These are phyloP conservation scores for Helarctos malayanus DNA, from an alignment of 2,797 vertebrate genomes.

Conservation along the genomic window DNA sequence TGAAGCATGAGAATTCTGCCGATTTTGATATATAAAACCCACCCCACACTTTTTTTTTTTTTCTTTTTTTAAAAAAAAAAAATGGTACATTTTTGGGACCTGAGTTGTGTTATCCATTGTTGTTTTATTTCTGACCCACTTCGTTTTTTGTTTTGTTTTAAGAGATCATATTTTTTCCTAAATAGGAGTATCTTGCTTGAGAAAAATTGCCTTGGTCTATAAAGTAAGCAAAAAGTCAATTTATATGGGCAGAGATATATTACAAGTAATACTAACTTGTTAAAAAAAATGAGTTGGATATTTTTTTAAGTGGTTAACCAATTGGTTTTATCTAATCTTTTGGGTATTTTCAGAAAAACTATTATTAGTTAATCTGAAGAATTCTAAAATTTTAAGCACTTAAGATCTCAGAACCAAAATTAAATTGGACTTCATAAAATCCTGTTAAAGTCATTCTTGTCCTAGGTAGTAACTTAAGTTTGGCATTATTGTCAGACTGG, in stretches of 20 bases:
- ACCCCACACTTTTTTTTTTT: neutral
- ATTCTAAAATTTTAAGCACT: conserved; percentile 21
- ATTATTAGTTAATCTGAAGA: conserved; percentile 51
- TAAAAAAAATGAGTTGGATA: neutral
- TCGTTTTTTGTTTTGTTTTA: conserved; percentile 30
- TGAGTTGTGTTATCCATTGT: conserved; percentile 78
- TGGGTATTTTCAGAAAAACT: neutral
- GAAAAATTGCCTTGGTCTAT: conserved; percentile 38
- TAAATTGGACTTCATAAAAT: conserved; percentile 36
- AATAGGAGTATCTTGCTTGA: conserved; percentile 41
- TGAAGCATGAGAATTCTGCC: conserved; percentile 86
- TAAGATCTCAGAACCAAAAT: conserved; percentile 40
- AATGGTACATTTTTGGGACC: conserved; percentile 73
- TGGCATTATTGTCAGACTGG: conserved; percentile 50
- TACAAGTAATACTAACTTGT: neutral
- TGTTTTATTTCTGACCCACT: conserved; percentile 72
- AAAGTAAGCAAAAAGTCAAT: conserved; percentile 55
- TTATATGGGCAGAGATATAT: neutral
- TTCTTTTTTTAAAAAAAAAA: conserved; percentile 69
- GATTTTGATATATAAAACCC: conserved; percentile 74
- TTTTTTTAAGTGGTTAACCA: conserved; percentile 52
- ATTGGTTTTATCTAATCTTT: conserved; percentile 13
- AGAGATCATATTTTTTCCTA: neutral
- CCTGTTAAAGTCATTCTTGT: neutral
- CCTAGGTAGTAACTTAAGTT: conserved; percentile 9